These are phyloP conservation scores for Centruroides vittatus DNA, from an alignment of 1,140 invertebrate species.

Conservation along the genomic window DNA sequence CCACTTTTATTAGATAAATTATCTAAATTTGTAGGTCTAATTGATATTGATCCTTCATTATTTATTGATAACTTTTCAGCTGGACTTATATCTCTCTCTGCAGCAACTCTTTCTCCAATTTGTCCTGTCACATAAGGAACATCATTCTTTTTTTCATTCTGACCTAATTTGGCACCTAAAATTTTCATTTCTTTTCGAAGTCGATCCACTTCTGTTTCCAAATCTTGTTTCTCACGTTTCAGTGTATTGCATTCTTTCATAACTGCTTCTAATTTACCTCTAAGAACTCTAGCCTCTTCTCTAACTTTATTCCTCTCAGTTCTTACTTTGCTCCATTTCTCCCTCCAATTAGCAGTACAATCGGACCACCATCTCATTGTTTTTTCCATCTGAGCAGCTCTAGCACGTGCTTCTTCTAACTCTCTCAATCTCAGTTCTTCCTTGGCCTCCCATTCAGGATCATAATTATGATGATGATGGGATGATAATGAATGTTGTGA, in stretches of 20 bases:
- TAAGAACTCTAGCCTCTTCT: slow-evolving; percentile 67
- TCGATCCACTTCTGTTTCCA: slow-evolving; percentile 63
- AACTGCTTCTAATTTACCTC: slow-evolving; percentile 55
- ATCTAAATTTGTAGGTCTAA: not conserved
- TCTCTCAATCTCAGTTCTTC: slow-evolving; percentile 46
- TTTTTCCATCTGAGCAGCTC: slow-evolving; percentile 94
- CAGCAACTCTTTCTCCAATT: slow-evolving; percentile 12
- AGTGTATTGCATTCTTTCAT: slow-evolving; percentile 57
- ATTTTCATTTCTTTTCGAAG: slow-evolving; percentile 48
- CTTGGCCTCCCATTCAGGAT: slow-evolving; percentile 28
- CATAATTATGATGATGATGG: slow-evolving; percentile 17
- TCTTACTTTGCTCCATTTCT: slow-evolving; percentile 90
- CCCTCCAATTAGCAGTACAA: slow-evolving; percentile 78
- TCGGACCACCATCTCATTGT: slow-evolving; percentile 97
- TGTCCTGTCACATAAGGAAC: not conserved
- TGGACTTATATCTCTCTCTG: slow-evolving; percentile 14
- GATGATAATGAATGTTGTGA: slow-evolving; percentile 12
- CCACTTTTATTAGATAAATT: too few relatives aligned
- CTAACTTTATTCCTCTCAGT: slow-evolving; percentile 72
- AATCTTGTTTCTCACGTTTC: slow-evolving; percentile 63
- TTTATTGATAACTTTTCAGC: slow-evolving; percentile 10
- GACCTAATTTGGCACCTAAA: slow-evolving; percentile 1
- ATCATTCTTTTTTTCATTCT: slow-evolving; percentile 7
- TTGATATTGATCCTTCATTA: not conserved
- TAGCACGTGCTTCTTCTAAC: slow-evolving; percentile 72